These are phyloP conservation scores for Rhagoletis pomonella DNA, from an alignment of 1,140 invertebrate genomes.

Conservation along the genomic window DNA sequence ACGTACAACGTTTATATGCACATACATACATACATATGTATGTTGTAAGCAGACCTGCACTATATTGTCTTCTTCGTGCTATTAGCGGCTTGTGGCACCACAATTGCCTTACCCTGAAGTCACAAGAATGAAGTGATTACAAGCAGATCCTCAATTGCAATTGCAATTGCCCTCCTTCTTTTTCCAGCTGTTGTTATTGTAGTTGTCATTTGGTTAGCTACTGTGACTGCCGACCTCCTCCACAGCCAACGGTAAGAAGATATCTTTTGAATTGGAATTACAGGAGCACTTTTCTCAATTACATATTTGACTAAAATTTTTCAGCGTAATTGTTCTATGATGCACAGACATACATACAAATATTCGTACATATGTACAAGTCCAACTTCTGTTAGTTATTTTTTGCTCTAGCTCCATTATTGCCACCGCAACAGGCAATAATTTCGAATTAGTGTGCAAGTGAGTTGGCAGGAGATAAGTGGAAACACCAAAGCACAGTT, in stretches of 20 bases:
- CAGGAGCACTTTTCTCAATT: conserved; percentile 39
- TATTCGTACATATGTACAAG: not conserved
- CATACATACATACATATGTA: too few species aligned
- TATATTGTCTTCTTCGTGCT: not conserved
- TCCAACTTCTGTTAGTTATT: not conserved
- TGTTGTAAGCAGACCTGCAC: not conserved
- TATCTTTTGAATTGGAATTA: conserved; percentile 32
- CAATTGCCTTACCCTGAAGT: not conserved
- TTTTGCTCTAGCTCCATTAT: not conserved
- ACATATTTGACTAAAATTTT: conserved; percentile 49
- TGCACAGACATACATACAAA: too few species aligned
- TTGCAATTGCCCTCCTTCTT: not conserved
- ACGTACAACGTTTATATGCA: not conserved
- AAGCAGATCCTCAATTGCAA: conserved; percentile 1
- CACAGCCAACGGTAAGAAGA: not conserved
- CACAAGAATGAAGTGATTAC: conserved; percentile 29
- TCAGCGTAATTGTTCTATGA: conserved; percentile 6
- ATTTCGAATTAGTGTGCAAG: not conserved
- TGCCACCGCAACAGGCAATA: conserved; percentile 17
- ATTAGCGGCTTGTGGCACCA: not conserved
- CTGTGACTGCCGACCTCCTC: not conserved
- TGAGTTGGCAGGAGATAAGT: not conserved
- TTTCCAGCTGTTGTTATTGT: not conserved
- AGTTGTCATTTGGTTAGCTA: conserved; percentile 19
- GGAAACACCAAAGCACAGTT: not conserved